A percentile compares a stretch with the other conserved stretches of the same genome.
Conservation (phyloP, 2,113 vertebrate species). For the Pipra filicauda region DNA sequence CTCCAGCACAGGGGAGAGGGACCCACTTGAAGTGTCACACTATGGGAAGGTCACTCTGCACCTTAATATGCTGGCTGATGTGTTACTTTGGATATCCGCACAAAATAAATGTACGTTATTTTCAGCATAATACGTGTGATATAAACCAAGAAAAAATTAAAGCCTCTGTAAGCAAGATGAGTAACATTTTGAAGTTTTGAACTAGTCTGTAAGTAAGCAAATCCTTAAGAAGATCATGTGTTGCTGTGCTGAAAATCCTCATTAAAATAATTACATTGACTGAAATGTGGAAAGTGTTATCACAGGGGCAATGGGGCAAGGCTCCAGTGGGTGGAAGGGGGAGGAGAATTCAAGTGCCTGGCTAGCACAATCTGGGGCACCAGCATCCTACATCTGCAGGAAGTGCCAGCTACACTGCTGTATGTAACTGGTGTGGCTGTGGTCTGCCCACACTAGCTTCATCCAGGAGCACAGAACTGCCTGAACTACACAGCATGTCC, state of each 20-base stretch:
- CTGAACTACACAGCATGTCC: neutral
- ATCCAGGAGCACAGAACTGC: neutral
- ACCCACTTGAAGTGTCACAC: neutral
- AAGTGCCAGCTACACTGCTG: neutral
- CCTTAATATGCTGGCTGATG: neutral
- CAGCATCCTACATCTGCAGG: accelerated
- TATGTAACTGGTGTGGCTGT: accelerated
- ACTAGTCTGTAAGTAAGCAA: neutral
- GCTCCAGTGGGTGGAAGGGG: neutral
- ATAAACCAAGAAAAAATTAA: neutral
- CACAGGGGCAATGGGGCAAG: neutral
- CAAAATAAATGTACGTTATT: neutral
- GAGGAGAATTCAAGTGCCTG: neutral
- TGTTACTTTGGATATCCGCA: neutral
- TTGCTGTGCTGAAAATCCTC: neutral
- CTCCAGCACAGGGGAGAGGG: accelerated
- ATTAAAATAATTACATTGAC: neutral
- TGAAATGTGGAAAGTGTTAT: neutral
- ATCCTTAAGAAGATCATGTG: neutral
- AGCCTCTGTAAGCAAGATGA: neutral
- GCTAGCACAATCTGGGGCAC: no score
- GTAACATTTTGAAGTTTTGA: neutral
- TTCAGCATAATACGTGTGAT: neutral
- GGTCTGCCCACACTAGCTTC: neutral
- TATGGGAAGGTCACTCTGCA: neutral